Evolutionary conservation across 2,797 vertebrate genomes (phyloP), one percentile per base, ranked within the genome.

Genomic region (Pelobates cultripes): DNA sequence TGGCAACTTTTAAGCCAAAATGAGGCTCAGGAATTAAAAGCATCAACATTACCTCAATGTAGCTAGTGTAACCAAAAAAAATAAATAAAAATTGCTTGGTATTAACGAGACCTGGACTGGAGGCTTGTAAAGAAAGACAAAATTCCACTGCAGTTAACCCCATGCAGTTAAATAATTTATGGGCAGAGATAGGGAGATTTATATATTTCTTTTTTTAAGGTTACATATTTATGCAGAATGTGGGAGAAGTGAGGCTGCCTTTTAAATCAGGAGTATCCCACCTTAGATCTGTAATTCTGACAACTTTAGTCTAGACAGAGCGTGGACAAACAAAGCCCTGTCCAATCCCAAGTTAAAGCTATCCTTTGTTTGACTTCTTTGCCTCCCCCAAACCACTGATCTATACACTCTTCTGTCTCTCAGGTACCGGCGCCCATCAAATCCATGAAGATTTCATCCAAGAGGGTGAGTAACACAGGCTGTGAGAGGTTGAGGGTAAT

Each of bases 371-470:
- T 17, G 45, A n/a, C 13, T 77, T 17, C 76, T 41, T 55, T 55
- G 40, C 41, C 68, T 70, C 43, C 43, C 42, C 43, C 15, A 76
- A 63, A 83, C 63, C 3, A 2, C 40, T 1, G 41, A 78, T 41
- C 76, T 85, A 45, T 17, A 70, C 1, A 7, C 77, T 1, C 3
- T 63, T 86, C 15, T 43, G 47, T 82, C 83, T 85, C 90, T 68
- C 87, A 99, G 98, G 92, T 97, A 73, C 97, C 98, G 4, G 97
- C 95, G 0, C 89, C 97, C 12, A 96, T 99, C 79, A 98, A 96
- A 86, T 98, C 96, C 0, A 99, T 99, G 98, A 99, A 97, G 91
- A 99, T 99, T 87, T 99, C 98, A 82, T 99, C 98, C 41, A 99
- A 99, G 92, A 91, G 98, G 90, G 98, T 99, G 91, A 91, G 96